phyloP scores from a whole-genome alignment of 2,888 invertebrate species.

The Gymnocheta viridis region DNA sequence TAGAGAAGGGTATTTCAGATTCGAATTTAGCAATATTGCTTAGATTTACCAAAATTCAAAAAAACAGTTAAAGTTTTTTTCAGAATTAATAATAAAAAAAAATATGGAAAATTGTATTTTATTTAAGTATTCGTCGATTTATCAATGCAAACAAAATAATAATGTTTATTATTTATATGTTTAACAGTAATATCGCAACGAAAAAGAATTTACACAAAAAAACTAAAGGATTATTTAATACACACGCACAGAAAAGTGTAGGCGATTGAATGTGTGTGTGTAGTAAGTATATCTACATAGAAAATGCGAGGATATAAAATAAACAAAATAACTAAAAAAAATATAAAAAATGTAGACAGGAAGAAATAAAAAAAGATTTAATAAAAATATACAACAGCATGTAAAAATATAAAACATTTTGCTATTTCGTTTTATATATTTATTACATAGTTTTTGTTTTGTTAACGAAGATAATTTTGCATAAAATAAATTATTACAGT shows the following conservation, averaged over 20 bases:
- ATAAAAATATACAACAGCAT: neutral
- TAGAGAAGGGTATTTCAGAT: too few relatives aligned
- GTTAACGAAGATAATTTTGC: too few relatives aligned
- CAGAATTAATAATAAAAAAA: neutral
- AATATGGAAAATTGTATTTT: slow-evolving; percentile 26
- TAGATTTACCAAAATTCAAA: neutral
- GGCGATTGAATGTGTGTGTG: neutral
- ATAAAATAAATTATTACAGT: too few relatives aligned
- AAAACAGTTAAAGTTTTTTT: slow-evolving; percentile 6
- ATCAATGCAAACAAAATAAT: slow-evolving; percentile 55
- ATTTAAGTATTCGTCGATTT: slow-evolving; percentile 55
- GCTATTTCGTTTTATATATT: too few relatives aligned
- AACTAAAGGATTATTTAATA: slow-evolving; percentile 59
- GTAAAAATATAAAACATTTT: too few relatives aligned
- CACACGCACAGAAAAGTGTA: neutral
- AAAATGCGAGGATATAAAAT: neutral
- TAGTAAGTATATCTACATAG: neutral
- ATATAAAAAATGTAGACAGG: neutral
- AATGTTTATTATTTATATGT: slow-evolving; percentile 59
- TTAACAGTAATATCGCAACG: slow-evolving; percentile 59
- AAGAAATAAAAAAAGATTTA: neutral
- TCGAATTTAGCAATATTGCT: too few relatives aligned
- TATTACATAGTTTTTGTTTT: too few relatives aligned
- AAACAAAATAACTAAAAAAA: neutral
- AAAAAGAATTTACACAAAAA: slow-evolving; percentile 65